phyloP scores from a whole-genome alignment of 2,888 invertebrate species.

The Eutolmus rufibarbis region DNA sequence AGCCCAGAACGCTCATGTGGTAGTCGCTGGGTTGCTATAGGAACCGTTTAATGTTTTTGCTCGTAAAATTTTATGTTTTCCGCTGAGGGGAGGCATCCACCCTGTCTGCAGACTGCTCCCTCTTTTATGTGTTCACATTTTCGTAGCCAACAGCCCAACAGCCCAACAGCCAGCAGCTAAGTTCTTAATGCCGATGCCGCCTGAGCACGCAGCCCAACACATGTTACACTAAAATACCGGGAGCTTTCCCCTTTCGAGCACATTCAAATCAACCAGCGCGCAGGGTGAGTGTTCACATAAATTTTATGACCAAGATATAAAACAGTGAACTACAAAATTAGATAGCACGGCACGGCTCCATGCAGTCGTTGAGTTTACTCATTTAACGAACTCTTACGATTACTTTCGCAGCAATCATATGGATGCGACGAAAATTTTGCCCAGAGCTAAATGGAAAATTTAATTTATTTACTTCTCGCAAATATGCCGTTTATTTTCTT shows the following conservation, averaged over 20 bases:
- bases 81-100: slow-evolving; percentile 50
- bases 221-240: neutral
- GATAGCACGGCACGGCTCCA: neutral
- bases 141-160: neutral
- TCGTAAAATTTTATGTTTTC: slow-evolving; percentile 62
- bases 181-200: neutral
- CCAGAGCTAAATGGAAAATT: neutral
- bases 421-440: neutral
- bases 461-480: neutral
- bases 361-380: neutral
- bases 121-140: slow-evolving; percentile 26
- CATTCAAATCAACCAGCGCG: neutral
- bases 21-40: slow-evolving; percentile 50
- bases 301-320: slow-evolving; percentile 42
- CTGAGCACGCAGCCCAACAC: neutral
- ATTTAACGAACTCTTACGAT: neutral
- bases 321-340: slow-evolving; percentile 42
- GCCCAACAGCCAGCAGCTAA: neutral
- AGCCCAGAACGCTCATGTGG: slow-evolving; percentile 1
- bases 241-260: slow-evolving; percentile 12
- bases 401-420: neutral
- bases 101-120: slow-evolving; percentile 34
- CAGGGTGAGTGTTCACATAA: slow-evolving; percentile 33
- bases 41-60: slow-evolving; percentile 56
- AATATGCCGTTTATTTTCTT: neutral